Conservation (phyloP, 1,140 invertebrate species). For the Drosophila albomicans region DNA sequence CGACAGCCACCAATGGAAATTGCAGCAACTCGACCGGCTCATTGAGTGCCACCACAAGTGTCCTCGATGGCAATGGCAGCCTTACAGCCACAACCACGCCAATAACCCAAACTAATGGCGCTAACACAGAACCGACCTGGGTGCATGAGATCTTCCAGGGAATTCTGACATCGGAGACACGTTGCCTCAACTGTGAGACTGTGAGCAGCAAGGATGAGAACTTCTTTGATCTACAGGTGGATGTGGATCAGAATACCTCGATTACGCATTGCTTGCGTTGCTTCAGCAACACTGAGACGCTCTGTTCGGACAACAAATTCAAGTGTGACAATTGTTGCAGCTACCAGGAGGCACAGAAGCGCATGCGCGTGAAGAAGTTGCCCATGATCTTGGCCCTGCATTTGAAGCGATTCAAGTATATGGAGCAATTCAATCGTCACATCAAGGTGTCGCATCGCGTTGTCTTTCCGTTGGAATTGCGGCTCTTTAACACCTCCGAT, state of each 20-base stretch:
- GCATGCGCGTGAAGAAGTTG: constrained; percentile 99
- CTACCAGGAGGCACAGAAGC: constrained; percentile 99
- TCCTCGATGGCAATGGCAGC: constrained; percentile 61
- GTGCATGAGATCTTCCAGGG: constrained; percentile 99
- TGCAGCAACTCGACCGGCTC: constrained; percentile 84
- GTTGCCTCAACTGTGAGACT: constrained; percentile 99
- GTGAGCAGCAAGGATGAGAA: constrained; percentile 99
- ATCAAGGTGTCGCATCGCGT: constrained; percentile 99
- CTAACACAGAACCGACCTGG: constrained; percentile 96
- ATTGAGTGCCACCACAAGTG: constrained; percentile 66
- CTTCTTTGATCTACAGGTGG: constrained; percentile 99
- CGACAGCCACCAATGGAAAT: constrained; percentile 85
- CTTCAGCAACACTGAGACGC: constrained; percentile 99
- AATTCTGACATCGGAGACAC: constrained; percentile 98
- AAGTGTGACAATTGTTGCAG: constrained; percentile 99
- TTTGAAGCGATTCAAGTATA: constrained; percentile 99
- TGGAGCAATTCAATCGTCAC: constrained; percentile 99
- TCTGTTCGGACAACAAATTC: constrained; percentile 99
- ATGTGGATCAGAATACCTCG: constrained; percentile 99
- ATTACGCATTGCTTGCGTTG: constrained; percentile 99
- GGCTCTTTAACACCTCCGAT: constrained; percentile 99
- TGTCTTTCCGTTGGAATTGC: constrained; percentile 98
- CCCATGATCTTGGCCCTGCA: constrained; percentile 99
- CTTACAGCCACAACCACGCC: constrained; percentile 68
- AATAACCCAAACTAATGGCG: constrained; percentile 61